Base-by-base conservation (phyloP, 2,797 vertebrate genomes). In the Gobionotothen gibberifrons region DNA sequence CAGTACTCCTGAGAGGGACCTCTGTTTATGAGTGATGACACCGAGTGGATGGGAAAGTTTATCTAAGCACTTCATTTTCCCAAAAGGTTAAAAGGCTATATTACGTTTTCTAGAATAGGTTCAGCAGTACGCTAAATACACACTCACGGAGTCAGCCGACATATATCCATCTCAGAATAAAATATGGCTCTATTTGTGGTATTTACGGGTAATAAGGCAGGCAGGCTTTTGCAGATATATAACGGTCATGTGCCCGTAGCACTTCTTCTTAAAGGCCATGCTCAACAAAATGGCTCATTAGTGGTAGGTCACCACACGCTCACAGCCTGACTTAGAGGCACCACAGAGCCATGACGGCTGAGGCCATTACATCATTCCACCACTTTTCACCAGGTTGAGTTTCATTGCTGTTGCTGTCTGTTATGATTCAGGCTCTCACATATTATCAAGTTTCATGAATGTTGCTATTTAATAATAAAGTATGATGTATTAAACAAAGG, bases 261-360 rank as follows among this genome's bases (percentile, higher is more conserved):
- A 29, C 46, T 76, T 83, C 74, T 73, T 85, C 79, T 78, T 55
- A 79, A 77, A 86, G 82, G 84, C 83, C 72, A 74, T 1, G 26
- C 76, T 68, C 81, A 86, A 83, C 78, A 80, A 73, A 90, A 84
- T 62, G 78, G 78, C 75, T 86, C 74, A 87, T 90, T 90, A 93
- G 72, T 74, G 83, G 80, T 79, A 74, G 84, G 86, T 82, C 84
- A 78, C 79, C 75, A 55, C 59, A 81, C 40, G 54, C 84, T 81
- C 43, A 7, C 67, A 59, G 81, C 62, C 54, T 90, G 87, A 92
- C 91, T 91, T 87, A 89, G 72, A 88, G 81, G 62, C 82, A 71
- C 83, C 81, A 29, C 83, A 83, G 76, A 85, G 78, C 72, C 85
- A 72, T 61, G 69, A 66, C 60, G 55, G 69, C 82, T 63, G 65